These are phyloP conservation scores for Sisor rabdophorus DNA, from an alignment of 2,113 vertebrate genomes.

Conservation along the genomic window DNA sequence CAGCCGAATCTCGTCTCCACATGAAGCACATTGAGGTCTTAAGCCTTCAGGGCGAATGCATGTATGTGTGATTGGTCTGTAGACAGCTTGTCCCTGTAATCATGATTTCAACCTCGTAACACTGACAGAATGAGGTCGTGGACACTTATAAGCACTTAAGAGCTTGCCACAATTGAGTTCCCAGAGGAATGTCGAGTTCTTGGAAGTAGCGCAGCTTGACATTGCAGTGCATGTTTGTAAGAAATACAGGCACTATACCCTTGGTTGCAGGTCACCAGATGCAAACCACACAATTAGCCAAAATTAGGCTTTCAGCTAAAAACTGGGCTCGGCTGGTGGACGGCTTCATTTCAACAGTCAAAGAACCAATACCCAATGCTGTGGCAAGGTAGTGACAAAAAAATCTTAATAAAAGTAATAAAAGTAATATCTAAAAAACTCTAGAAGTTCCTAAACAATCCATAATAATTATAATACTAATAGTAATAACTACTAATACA, in stretches of 20 bases:
- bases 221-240: neutral
- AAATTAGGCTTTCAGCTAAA: neutral
- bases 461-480: too few relatives aligned
- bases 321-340: neutral
- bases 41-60: neutral
- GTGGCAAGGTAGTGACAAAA: too few relatives aligned
- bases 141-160: constrained; percentile 17
- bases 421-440: too few relatives aligned
- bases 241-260: constrained; percentile 1
- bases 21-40: neutral
- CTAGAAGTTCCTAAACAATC: too few relatives aligned
- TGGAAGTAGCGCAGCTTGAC: neutral
- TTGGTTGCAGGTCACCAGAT: constrained; percentile 3
- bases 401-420: too few relatives aligned
- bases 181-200: constrained; percentile 10
- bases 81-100: constrained; percentile 25
- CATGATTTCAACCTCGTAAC: neutral
- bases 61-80: neutral
- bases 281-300: constrained; percentile 4
- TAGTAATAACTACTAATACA: too few relatives aligned
- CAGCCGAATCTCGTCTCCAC: neutral
- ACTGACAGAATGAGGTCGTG: constrained; percentile 27
- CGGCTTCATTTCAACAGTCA: neutral
- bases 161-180: constrained; percentile 29
- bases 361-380: neutral